Percentiles rank a stretch among this genome's conserved stretches.
Conservation (phyloP, 2,113 vertebrate species). For the Procavia capensis region DNA sequence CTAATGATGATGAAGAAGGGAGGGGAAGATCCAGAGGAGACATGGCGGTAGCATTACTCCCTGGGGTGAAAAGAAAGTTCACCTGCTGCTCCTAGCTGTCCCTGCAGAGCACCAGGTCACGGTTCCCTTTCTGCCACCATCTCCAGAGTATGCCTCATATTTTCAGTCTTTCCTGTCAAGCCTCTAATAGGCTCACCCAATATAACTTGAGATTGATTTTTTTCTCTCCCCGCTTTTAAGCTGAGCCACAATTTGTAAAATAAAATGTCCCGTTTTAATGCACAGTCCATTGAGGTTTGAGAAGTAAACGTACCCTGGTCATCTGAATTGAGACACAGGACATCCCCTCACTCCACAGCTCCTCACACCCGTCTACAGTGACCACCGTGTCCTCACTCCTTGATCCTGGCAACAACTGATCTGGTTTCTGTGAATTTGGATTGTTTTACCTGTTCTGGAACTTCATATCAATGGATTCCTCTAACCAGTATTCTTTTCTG, state of each 20-base stretch:
- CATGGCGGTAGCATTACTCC: background rate
- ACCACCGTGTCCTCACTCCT: background rate
- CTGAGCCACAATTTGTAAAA: background rate
- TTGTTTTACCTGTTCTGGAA: background rate
- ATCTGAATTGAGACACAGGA: background rate
- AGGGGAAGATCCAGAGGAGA: background rate
- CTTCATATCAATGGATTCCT: background rate
- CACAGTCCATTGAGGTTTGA: background rate
- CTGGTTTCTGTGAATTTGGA: background rate
- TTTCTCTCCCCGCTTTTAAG: background rate
- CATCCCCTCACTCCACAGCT: background rate
- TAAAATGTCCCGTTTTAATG: background rate
- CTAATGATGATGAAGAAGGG: background rate
- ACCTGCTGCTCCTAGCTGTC: background rate
- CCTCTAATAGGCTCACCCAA: background rate
- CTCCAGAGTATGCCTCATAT: background rate
- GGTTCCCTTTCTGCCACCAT: background rate
- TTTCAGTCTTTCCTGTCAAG: background rate
- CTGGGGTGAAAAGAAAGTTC: background rate
- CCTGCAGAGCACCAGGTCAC: background rate
- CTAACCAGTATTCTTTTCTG: background rate
- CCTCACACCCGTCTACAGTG: background rate
- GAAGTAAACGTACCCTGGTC: background rate
- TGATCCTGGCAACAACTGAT: background rate
- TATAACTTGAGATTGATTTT: background rate